Percentiles rank a stretch among this genome's conserved stretches.
These are phyloP conservation scores for Scaptomyza reducta DNA, from an alignment of 2,888 invertebrate genomes.

Conservation along the genomic window DNA sequence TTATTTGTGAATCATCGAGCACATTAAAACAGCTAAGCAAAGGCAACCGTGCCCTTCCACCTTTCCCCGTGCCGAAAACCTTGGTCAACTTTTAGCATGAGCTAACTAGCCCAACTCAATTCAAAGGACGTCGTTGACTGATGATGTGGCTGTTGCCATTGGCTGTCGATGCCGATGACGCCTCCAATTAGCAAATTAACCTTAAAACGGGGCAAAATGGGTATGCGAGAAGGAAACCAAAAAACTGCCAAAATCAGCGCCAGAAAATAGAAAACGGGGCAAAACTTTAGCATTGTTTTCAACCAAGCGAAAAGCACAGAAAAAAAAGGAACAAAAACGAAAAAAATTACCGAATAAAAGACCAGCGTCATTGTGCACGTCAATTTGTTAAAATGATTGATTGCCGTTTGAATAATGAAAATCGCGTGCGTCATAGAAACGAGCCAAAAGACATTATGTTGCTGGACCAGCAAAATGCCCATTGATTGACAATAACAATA, in stretches of 20 bases:
- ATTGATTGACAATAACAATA: not conserved
- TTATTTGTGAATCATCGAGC: slow-evolving; percentile 71
- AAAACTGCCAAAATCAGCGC: slow-evolving; percentile 73
- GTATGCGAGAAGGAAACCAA: slow-evolving; percentile 43
- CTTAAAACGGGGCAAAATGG: slow-evolving; percentile 52
- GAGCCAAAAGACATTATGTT: slow-evolving; percentile 18
- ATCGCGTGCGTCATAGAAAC: slow-evolving; percentile 65
- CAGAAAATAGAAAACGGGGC: slow-evolving; percentile 26
- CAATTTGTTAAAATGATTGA: slow-evolving; percentile 80
- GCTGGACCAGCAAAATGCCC: slow-evolving; percentile 30
- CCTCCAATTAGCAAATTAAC: slow-evolving; percentile 80
- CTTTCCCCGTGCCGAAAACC: not conserved
- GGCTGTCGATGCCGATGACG: slow-evolving; percentile 62
- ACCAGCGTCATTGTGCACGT: slow-evolving; percentile 74
- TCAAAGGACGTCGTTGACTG: slow-evolving; percentile 67
- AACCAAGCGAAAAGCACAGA: slow-evolving; percentile 31
- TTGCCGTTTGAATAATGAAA: slow-evolving; percentile 80
- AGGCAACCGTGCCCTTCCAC: slow-evolving; percentile 2
- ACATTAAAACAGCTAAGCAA: slow-evolving; percentile 54
- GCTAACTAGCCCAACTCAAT: slow-evolving; percentile 63
- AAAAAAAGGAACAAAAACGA: slow-evolving; percentile 11
- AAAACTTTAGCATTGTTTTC: slow-evolving; percentile 72
- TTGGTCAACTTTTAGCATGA: slow-evolving; percentile 35
- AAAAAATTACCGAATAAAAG: slow-evolving; percentile 47
- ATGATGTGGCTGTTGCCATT: slow-evolving; percentile 54